Base-by-base conservation (phyloP, 2,113 vertebrate genomes). In the Dicrurus megarhynchus region DNA sequence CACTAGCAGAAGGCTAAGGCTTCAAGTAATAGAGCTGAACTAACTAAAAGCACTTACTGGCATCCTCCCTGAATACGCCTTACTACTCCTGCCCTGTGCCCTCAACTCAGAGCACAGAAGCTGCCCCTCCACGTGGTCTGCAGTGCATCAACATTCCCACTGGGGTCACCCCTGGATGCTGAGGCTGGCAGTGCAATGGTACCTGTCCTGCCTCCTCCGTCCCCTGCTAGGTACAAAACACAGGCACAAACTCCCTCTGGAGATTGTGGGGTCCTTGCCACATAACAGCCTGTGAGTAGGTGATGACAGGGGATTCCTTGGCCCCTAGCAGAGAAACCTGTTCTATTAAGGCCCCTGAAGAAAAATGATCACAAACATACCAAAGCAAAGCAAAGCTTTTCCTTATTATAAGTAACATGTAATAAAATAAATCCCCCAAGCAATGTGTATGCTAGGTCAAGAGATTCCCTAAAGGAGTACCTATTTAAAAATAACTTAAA, bases 401-500 rank as follows among this genome's bases (percentile, higher is more conserved):
- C 46, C 68, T 52, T 77, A 52, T 20, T 52, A 70, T 44, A 74
- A 91, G 18, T 55, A 61, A 57, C 32, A 81, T 37, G 50, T 50
- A 84, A 89, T 76, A 76, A 33, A 87, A 79, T 64, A 71, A 82
- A 89, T 83, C 52, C 73, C 73, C 78, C 64, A 93, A 93, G 61
- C 42, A 74, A 59, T 5, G 17, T 15, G 33, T 73, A 50, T 73
- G 50, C 75, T 78, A 92, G 61, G 20, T 69, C 52, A 87, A 87
- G 59, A 84, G 71, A 90, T n/a, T 71, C 44, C 47, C 47, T 63
- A 10, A 82, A 76, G 59, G 22, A 93, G 15, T 68, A 90, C 39
- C 83, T 90, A n/a, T n/a, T n/a, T n/a, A 88, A 83, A 85, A 93
- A 91, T 93, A 89, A 96, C 8, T 94, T 93, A 77, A 83, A 80